Percentiles rank a stretch among this genome's conserved stretches.
Conservation (phyloP, 1,140 invertebrate species). For the Episyrphus balteatus region DNA sequence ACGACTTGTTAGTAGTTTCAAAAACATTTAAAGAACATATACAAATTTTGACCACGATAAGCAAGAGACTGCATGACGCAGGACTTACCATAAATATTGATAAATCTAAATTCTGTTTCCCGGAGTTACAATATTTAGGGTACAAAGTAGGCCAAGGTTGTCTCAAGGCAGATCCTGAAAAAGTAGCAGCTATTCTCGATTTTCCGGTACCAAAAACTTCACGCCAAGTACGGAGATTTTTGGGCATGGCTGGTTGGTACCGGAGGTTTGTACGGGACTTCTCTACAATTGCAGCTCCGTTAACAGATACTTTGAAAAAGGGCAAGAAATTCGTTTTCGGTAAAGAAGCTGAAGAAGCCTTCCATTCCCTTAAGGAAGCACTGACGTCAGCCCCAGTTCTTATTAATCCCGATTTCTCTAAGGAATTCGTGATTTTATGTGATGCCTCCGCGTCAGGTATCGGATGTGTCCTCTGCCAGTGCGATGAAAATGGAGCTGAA, state of each 20-base stretch:
- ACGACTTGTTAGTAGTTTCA: conserved; percentile 39
- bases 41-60: conserved; percentile 21
- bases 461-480: conserved; percentile 27
- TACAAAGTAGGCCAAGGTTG: background rate
- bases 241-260: conserved; percentile 15
- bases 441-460: conserved; percentile 29
- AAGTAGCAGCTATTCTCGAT: background rate
- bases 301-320: conserved; percentile 12
- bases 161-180: background rate
- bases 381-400: conserved; percentile 28
- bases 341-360: conserved; percentile 18
- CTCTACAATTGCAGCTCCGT: conserved; percentile 14
- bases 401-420: conserved; percentile 24
- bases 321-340: conserved; percentile 11
- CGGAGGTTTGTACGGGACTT: too few relatives aligned
- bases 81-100: conserved; percentile 37
- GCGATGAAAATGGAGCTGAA: conserved; percentile 11
- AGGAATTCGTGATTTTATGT: conserved; percentile 21
- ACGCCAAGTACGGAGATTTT: conserved; percentile 5
- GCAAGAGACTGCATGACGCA: conserved; percentile 24
- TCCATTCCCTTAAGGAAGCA: conserved; percentile 17
- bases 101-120: conserved; percentile 35
- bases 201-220: background rate
- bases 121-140: conserved; percentile 8
- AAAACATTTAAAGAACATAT: conserved; percentile 35